Evolutionary conservation across 2,113 vertebrate species (phyloP).

Genomic region (Crotalus helleri): DNA sequence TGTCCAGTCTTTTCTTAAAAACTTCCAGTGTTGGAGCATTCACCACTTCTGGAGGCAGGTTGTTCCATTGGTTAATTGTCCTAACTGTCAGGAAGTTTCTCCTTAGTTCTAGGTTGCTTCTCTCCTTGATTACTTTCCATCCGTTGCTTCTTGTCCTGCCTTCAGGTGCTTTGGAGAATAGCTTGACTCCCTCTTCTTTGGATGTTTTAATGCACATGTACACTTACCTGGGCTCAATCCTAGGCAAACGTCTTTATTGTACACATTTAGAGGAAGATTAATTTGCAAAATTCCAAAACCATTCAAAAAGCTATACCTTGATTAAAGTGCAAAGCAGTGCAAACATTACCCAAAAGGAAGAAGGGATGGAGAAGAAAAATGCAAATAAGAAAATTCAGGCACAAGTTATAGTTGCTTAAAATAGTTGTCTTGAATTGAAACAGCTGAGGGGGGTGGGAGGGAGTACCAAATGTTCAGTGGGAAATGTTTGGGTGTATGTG

Average conservation of each 20-base stretch:
- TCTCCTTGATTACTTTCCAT: too few relatives aligned
- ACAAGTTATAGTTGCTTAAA: background rate
- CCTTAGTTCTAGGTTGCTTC: too few relatives aligned
- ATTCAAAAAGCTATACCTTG: background rate
- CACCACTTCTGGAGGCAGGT: too few relatives aligned
- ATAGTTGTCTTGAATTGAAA: background rate
- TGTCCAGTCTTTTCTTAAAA: too few relatives aligned
- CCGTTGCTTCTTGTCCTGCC: too few relatives aligned
- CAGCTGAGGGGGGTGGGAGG: background rate
- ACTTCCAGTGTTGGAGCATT: too few relatives aligned
- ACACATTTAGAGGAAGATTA: background rate
- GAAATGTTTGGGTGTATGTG: background rate
- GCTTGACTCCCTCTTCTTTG: too few relatives aligned
- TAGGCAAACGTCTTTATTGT: background rate
- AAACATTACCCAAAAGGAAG: background rate
- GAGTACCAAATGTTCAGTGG: background rate
- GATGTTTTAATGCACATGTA: background rate
- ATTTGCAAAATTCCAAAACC: background rate
- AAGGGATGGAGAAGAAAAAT: background rate
- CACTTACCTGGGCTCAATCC: background rate
- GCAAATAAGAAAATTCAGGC: background rate
- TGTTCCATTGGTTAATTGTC: too few relatives aligned
- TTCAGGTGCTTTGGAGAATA: too few relatives aligned
- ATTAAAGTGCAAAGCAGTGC: background rate
- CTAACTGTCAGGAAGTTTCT: too few relatives aligned